These are phyloP conservation scores for Lasiurus cinereus DNA, from an alignment of 2,113 vertebrate species.

Conservation along the genomic window DNA sequence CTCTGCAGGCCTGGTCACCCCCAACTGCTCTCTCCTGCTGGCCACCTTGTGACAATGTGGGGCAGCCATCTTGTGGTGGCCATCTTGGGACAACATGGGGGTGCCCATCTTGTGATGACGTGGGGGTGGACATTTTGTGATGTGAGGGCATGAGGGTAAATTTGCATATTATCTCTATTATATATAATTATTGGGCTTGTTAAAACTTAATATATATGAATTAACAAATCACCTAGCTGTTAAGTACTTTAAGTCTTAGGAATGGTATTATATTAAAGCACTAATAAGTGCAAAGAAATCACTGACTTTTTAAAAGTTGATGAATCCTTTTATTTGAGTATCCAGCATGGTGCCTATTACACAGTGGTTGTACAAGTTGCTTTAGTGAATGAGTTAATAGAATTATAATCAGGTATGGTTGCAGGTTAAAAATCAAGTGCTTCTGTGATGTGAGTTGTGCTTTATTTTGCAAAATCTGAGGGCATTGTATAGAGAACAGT, in stretches of 20 bases:
- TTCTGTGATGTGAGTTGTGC: neutral
- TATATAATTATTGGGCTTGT: neutral
- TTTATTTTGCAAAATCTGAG: slow-evolving; percentile 35
- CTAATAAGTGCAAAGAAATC: neutral
- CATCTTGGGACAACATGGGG: no score
- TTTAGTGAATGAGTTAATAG: slow-evolving; percentile 38
- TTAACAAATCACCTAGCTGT: slow-evolving; percentile 7
- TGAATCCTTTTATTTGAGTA: slow-evolving; percentile 44
- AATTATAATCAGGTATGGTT: neutral
- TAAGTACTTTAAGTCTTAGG: slow-evolving; percentile 16
- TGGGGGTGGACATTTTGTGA: no score
- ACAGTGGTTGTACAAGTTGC: neutral
- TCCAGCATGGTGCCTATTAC: neutral
- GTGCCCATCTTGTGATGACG: no score
- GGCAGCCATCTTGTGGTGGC: no score
- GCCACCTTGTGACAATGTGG: no score
- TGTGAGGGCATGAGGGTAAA: no score
- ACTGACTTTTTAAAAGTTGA: neutral
- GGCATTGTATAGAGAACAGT: neutral
- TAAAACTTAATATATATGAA: slow-evolving; percentile 7
- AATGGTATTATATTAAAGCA: slow-evolving; percentile 12
- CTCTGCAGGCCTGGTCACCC: no score
- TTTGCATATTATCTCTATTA: no score
- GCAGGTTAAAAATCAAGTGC: slow-evolving; percentile 15
- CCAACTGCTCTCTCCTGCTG: no score